Evolutionary conservation across 2,113 vertebrate species (phyloP).

Genomic region (Catharus minimus): DNA sequence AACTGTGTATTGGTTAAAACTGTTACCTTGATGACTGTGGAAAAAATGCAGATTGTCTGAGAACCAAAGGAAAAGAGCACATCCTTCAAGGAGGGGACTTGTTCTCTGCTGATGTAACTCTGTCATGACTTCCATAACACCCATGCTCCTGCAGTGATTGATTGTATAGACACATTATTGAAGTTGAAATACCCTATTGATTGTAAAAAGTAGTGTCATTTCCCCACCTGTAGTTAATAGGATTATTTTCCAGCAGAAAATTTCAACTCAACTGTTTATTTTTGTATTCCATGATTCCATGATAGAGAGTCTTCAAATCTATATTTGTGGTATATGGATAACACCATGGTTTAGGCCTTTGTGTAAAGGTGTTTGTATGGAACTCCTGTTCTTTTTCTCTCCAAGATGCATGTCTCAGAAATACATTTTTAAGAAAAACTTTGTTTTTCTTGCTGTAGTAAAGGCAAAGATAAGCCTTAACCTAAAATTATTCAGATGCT

Average conservation of each 20-base stretch:
- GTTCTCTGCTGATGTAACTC: neutral
- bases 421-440: neutral
- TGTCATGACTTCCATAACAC: neutral
- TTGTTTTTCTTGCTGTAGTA: neutral
- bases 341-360: neutral
- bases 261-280: neutral
- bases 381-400: neutral
- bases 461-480: neutral
- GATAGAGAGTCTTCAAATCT: neutral
- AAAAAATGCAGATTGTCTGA: neutral
- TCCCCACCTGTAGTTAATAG: neutral
- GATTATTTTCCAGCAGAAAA: neutral
- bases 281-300: neutral
- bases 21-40: slow-evolving; percentile 46
- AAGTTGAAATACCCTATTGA: neutral
- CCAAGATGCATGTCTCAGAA: neutral
- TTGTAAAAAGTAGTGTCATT: neutral
- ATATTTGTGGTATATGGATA: neutral
- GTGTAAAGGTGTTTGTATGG: neutral
- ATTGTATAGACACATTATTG: neutral
- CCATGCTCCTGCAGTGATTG: neutral
- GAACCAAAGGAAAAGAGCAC: neutral
- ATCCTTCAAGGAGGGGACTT: neutral
- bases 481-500: neutral
- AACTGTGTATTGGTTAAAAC: slow-evolving; percentile 24